Evolutionary conservation across 2,113 vertebrate species (phyloP), one percentile per base, ranked within the genome.

Genomic region (Phrynocephalus versicolor): DNA sequence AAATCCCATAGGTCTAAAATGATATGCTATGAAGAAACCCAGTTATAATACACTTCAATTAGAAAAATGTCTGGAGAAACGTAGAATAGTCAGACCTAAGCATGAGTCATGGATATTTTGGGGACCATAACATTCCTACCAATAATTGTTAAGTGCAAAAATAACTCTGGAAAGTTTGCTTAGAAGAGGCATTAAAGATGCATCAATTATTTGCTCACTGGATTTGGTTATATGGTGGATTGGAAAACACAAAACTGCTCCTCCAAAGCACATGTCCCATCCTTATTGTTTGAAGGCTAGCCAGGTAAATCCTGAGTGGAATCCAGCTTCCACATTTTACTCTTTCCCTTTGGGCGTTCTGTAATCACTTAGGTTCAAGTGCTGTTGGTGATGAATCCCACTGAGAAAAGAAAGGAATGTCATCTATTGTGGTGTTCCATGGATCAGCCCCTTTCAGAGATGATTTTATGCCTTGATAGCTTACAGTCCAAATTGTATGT

Each of bases 401-500:
- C 0, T 5, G 7, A n/a, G 25, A 88, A 89, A 77, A 13, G 41
- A 1, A 58, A 2, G 70, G 79, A 6, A 79, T 39, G 8, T 79
- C 37, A 41, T 16, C 0, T 25, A 64, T 23, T 27, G 15, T 27
- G 65, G 1, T 45, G 64, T 88, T 3, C 0, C 67, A 0, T 0
- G 78, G 37, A 87, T 70, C n/a, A 85, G 13, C 72, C 3, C 13
- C 15, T 37, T n/a, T 25, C 19, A n/a, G 13, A 62, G 0, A n/a
- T 83, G 25, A 39, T 58, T 88, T 90, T 77, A 87, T 21, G 1
- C 1, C 69, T 62, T 27, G 16, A 45, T 88, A 73, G 76, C 0
- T 90, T 81, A 39, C 1, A 0, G 60, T 51, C 10, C 45, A 51
- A 51, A 51, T 51, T 51, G 45, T 51, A 51, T 51, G 45, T 51